phyloP scores from a whole-genome alignment of 30 jellyfish, hydroid and myxozoan genomes.

The Aurelia sp. region DNA sequence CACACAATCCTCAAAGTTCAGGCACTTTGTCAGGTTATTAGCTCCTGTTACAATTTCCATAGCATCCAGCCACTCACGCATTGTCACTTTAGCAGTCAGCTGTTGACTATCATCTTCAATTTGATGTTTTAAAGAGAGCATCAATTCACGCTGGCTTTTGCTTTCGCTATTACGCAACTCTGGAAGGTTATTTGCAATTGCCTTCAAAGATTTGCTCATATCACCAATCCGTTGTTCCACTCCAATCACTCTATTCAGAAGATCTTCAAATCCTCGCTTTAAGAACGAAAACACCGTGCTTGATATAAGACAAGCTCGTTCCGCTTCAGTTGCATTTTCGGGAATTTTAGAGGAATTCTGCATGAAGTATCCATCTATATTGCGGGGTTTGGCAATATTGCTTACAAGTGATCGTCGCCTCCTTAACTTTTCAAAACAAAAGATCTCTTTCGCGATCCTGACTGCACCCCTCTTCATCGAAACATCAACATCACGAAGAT shows the following conservation, averaged over 20 bases:
- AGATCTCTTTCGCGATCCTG: constrained; percentile 31
- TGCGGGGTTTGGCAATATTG: not conserved
- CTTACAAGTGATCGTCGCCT: constrained; percentile 43
- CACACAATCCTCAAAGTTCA: constrained; percentile 68
- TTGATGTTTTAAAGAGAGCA: constrained; percentile 11
- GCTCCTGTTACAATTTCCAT: constrained; percentile 73
- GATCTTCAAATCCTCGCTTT: not conserved
- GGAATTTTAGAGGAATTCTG: constrained; percentile 13
- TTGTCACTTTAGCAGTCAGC: not conserved
- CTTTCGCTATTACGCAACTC: not conserved
- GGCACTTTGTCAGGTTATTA: constrained; percentile 58
- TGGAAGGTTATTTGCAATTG: constrained; percentile 5
- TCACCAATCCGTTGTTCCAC: not conserved
- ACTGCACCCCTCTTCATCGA: constrained; percentile 49
- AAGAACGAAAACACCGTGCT: constrained; percentile 26
- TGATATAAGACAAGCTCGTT: constrained; percentile 52
- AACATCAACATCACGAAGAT: constrained; percentile 38
- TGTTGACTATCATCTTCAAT: not conserved
- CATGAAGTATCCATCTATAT: constrained; percentile 4
- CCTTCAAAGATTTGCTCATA: not conserved
- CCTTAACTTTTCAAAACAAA: constrained; percentile 33
- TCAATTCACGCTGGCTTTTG: constrained; percentile 10
- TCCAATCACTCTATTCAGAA: not conserved
- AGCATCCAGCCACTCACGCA: constrained; percentile 29
- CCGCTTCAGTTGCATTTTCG: constrained; percentile 36